Base-by-base conservation (phyloP, 2,888 invertebrate species). In the Odontothrips loti region DNA sequence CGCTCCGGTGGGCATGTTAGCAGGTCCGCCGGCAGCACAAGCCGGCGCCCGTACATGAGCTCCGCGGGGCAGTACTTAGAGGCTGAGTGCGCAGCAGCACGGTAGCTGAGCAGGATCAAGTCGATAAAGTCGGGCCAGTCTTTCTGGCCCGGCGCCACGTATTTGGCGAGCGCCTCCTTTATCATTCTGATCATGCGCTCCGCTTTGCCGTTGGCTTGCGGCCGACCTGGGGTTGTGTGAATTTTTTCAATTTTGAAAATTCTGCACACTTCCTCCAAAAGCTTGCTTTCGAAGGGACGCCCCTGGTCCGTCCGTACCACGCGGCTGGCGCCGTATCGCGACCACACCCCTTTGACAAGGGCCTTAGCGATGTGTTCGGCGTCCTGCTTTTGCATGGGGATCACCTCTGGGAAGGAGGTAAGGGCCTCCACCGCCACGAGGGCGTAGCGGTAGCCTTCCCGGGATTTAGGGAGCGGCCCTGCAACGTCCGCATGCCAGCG, bases 1-100 rank as follows among this genome's bases (percentile, higher is more conserved):
- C 23, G 68, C 12, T 8, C 23, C 27, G 68, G 68, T 10, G 68
- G 68, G 23, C 23, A 23, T 1, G 68, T 75, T n/a, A 12, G 23
- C 68, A 75, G 27, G 27, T 75, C 68, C 27, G 68, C 68, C 4
- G 68, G 68, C 27, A 75, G 68, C 0, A 75, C 68, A n/a, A 75
- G 68, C 68, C 68, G 23, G 27, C 68, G 68, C 9, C 68, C 68
- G 27, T 75, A 75, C 68, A 75, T 75, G 1, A 75, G 68, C 68
- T 27, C 68, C 12, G 68, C 68, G 27, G 68, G 68, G 23, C 27
- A 11, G 27, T 23, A 75, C 10, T 75, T 75, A 9, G 9, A 12
- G 0, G 68, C 68, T 1, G 68, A 27, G 68, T 75, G 68, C 68
- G 23, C 68, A 8, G 68, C 68, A 10, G 68, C 68, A 4, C 68